Evolutionary conservation across 2,888 invertebrate species (phyloP).

Genomic region (Mesoligia furuncula): DNA sequence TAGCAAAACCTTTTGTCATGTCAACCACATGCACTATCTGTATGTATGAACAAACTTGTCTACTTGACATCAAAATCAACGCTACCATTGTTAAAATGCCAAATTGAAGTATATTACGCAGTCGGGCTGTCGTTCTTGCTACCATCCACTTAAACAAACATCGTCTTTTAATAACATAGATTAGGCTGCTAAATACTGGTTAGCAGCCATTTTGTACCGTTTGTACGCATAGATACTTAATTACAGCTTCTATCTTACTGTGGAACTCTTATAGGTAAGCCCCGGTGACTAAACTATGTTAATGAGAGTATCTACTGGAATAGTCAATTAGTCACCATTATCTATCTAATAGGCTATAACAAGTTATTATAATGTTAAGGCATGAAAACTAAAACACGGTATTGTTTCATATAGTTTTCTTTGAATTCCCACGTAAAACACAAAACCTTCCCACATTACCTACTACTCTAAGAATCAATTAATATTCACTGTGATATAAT

Average conservation of each 20-base stretch:
- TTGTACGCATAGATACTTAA: conserved; percentile 14
- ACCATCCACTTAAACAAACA: not conserved
- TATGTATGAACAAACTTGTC: not conserved
- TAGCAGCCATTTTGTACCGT: conserved; percentile 25
- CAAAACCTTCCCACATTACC: conserved; percentile 7
- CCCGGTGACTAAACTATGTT: conserved; percentile 26
- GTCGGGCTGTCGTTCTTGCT: not conserved
- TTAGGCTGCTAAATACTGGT: not conserved
- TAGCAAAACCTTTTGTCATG: not conserved
- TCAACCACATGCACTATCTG: not conserved
- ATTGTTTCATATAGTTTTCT: conserved; percentile 19
- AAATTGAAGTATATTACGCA: not conserved
- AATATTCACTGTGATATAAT: not conserved
- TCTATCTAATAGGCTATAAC: conserved; percentile 8
- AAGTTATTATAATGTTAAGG: conserved; percentile 8
- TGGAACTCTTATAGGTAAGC: conserved; percentile 19
- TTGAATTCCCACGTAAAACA: not conserved
- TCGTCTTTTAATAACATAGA: conserved; percentile 5
- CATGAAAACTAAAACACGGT: conserved; percentile 16
- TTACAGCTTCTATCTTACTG: conserved; percentile 1
- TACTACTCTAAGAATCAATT: not conserved
- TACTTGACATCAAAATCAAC: conserved; percentile 30
- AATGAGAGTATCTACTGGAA: conserved; percentile 15
- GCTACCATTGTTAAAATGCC: conserved; percentile 19
- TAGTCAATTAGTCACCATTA: conserved; percentile 39